Base-by-base conservation (phyloP, 2,888 invertebrate genomes). In the Cataglyphis altisquamis region DNA sequence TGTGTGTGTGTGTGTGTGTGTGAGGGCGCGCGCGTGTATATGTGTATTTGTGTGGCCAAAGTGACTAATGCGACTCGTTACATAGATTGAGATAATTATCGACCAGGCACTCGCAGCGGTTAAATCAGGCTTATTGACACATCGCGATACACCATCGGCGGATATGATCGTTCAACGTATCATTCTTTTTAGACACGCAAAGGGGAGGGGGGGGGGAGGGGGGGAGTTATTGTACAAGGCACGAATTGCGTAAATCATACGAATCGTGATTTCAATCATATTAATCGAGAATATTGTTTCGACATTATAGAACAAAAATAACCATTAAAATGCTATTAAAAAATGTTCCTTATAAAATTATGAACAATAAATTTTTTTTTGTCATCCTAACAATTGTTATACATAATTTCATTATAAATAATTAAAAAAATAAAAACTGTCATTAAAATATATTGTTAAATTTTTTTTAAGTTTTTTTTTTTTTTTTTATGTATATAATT, bases 61-160 rank as follows among this genome's bases (percentile, higher is more conserved):
- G 32, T 80, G 80, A 73, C 60, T 84, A 80, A 83, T 80, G 21
- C 32, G 29, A 45, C n/a, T 62, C 41, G 48, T 86, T 80, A 83
- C 41, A 66, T 41, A 72, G 68, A 39, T 55, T 32, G 32, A 64
- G 52, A 39, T 77, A 77, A 66, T 74, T 82, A 84, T 80, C 73
- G 55, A 25, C 84, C 70, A 82, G 15, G n/a, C 21, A 32, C 1
- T 3, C 45, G 29, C 32, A 29, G 32, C 67, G 75, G 66, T 81
- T 41, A 55, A 81, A 84, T 87, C 48, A 70, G 1, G n/a, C 73
- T 84, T 88, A 88, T 88, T 77, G 80, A 82, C 82, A 82, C 82
- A 64, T 78, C 57, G 25, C 70, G 62, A 39, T 80, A 21, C 12
- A 48, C 8, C 18, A 62, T 18, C n/a, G 29, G 15, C 25, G 48